Percentiles rank a stretch among this genome's conserved stretches.
These are phyloP conservation scores for Muricea muricata DNA, from an alignment of 92 coral and sea anemone species.

Conservation along the genomic window DNA sequence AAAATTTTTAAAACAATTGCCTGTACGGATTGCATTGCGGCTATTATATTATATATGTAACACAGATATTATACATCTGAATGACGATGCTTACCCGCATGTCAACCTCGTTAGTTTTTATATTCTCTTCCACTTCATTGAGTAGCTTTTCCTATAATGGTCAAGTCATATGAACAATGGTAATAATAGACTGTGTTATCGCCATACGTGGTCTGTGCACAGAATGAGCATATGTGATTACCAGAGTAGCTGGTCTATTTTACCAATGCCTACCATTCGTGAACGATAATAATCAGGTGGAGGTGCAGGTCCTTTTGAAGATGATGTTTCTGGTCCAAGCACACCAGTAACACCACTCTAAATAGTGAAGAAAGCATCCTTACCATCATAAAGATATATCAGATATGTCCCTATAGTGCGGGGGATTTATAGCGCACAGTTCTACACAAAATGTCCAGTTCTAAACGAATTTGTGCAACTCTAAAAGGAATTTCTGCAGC, in stretches of 20 bases:
- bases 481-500: no score
- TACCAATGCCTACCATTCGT: slow-evolving; percentile 23
- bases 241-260: no score
- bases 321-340: background rate
- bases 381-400: no score
- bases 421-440: no score
- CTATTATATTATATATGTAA: no score
- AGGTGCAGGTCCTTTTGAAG: slow-evolving; percentile 26
- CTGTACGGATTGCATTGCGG: no score
- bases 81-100: background rate
- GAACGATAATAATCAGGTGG: slow-evolving; percentile 11
- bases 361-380: background rate
- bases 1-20: no score
- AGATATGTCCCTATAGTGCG: no score
- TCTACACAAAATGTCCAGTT: no score
- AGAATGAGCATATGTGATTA: no score
- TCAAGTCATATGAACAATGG: background rate
- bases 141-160: background rate
- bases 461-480: no score
- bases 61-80: background rate
- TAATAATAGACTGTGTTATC: no score
- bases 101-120: background rate
- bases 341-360: background rate
- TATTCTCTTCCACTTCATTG: background rate
- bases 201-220: background rate